Base-by-base conservation (phyloP, 2,888 invertebrate species). In the Sclerodermus sp. region DNA sequence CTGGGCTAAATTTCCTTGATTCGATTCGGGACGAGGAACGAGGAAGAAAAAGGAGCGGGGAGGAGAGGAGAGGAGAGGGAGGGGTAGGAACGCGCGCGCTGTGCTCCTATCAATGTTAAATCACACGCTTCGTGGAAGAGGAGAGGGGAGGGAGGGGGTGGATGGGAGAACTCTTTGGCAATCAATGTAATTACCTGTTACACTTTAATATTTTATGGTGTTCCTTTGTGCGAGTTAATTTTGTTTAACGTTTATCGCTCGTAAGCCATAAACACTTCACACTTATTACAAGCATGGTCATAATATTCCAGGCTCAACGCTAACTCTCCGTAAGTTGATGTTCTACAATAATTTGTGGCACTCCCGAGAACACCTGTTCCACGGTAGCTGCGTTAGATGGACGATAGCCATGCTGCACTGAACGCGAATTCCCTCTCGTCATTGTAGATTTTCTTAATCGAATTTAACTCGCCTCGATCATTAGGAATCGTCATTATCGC, bases 361-460 rank as follows among this genome's bases (percentile, higher is more conserved):
- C 57, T 57, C 38, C 43, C 40, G 45, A 41, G 47, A 55, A 45
- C 61, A 62, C 57, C 59, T 61, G 62, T 59, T 59, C 51, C 49
- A 42, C 46, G 45, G 41, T 41, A 36, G 30, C 46, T 34, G 23
- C 23, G 23, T 8, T 37, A 5, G 10, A 13, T 18, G 9, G 45
- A 45, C 45, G 53, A 45, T 53, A 47, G 50, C 45, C 47, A 42
- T 45, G 47, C 23, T 23, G 37, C 37, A n/a, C 13, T 30, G 23
- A 23, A 8, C 23, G 3, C 23, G 4, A 23, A 23, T 23, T 23
- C 23, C 23, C 23, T 8, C 23, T 23, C 3, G 23, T 23, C 23
- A 23, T 23, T 23, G 23, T 23, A 8, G 3, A 23, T 23, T 23
- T 23, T 23, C 23, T 8, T 23, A 23, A 23, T 23, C 23, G 23